These are phyloP conservation scores for Emmelina monodactyla DNA, from an alignment of 2,888 invertebrate species.

Conservation along the genomic window DNA sequence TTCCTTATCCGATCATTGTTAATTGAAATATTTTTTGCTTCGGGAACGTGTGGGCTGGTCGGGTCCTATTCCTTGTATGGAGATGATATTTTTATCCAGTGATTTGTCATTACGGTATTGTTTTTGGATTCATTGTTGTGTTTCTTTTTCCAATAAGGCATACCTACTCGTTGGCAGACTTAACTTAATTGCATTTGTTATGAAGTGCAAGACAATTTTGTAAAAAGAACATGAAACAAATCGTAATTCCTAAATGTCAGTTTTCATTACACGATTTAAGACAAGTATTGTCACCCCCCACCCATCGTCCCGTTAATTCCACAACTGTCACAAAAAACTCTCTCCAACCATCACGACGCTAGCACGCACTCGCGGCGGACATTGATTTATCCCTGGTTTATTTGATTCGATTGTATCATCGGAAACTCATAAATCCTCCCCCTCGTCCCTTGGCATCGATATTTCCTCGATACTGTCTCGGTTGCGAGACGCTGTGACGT, in stretches of 20 bases:
- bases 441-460: conserved; percentile 25
- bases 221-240: too few relatives aligned
- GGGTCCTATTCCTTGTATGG: background rate
- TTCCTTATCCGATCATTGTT: conserved; percentile 52
- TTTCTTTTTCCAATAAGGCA: too few relatives aligned
- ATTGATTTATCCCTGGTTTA: conserved; percentile 60
- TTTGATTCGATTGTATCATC: conserved; percentile 66
- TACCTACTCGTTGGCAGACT: too few relatives aligned
- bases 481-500: conserved; percentile 44
- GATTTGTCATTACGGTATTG: background rate
- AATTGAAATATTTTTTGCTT: conserved; percentile 55
- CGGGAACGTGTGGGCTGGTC: conserved; percentile 2
- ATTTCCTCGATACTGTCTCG: conserved; percentile 31
- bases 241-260: too few relatives aligned
- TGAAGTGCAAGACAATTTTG: too few relatives aligned
- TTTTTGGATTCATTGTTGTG: conserved; percentile 1
- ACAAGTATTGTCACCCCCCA: too few relatives aligned
- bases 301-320: background rate
- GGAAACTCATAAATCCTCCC: conserved; percentile 57
- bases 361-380: conserved; percentile 44
- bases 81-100: background rate
- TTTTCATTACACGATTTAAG: too few relatives aligned
- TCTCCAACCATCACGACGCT: conserved; percentile 30
- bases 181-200: too few relatives aligned
- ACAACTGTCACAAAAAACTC: conserved; percentile 19